Conservation (phyloP, 2,113 vertebrate species). For the Paraplagusia blochii region DNA sequence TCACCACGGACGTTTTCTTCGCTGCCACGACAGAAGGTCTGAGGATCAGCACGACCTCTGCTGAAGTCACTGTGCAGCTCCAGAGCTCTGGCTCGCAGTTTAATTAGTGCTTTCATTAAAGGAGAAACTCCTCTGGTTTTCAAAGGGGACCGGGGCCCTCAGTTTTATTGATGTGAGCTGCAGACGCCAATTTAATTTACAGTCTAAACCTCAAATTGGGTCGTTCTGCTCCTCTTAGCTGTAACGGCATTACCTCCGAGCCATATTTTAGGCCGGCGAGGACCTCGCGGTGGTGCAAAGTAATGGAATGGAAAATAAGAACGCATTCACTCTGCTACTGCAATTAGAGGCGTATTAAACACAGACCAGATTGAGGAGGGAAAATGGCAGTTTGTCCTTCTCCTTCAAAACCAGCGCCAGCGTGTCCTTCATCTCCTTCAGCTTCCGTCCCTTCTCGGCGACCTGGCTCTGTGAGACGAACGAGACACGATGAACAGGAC, state of each 20-base stretch:
- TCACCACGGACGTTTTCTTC: not conserved
- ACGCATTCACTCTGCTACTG: constrained; percentile 69
- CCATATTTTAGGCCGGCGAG: constrained; percentile 52
- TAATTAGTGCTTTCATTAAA: constrained; percentile 73
- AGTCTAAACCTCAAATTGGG: constrained; percentile 78
- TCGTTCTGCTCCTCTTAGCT: constrained; percentile 65
- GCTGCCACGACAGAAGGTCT: not conserved
- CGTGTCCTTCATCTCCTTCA: constrained; percentile 83
- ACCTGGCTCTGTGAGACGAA: constrained; percentile 82
- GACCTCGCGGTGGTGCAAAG: constrained; percentile 70
- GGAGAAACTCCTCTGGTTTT: constrained; percentile 62
- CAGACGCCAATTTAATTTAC: constrained; percentile 79
- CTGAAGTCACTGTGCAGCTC: constrained; percentile 29
- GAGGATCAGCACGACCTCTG: not conserved
- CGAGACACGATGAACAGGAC: constrained; percentile 14
- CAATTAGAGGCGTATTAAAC: constrained; percentile 76
- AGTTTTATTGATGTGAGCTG: constrained; percentile 70
- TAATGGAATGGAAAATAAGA: constrained; percentile 78
- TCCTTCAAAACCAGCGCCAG: constrained; percentile 78
- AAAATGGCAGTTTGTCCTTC: constrained; percentile 79
- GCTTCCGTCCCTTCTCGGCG: constrained; percentile 86
- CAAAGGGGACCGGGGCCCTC: constrained; percentile 58
- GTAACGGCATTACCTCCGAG: constrained; percentile 52
- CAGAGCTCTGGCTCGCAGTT: constrained; percentile 39
- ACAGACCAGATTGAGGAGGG: constrained; percentile 52